These are phyloP conservation scores for Agrochola lota DNA, from an alignment of 2,888 invertebrate species.

Conservation along the genomic window DNA sequence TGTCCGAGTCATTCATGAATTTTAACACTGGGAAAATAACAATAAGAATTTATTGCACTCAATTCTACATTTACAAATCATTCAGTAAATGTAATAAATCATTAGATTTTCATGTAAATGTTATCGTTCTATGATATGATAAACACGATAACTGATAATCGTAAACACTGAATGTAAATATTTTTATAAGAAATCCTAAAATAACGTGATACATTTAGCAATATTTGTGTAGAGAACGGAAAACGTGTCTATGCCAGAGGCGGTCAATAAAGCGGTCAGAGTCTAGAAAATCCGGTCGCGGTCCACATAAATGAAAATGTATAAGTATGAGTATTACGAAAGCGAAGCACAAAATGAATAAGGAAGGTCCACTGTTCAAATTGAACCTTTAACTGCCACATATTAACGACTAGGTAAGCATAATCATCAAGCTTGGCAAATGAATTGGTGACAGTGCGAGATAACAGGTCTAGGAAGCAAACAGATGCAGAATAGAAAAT, in stretches of 20 bases:
- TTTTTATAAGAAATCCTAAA: slow-evolving; percentile 28
- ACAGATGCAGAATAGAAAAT: background rate
- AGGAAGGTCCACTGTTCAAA: slow-evolving; percentile 35
- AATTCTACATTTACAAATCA: slow-evolving; percentile 9
- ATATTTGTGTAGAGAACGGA: slow-evolving; percentile 13
- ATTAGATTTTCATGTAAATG: slow-evolving; percentile 28
- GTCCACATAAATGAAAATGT: slow-evolving; percentile 16
- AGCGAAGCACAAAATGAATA: background rate
- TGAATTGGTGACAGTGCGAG: background rate
- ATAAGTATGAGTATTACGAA: slow-evolving; percentile 30
- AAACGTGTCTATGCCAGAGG: slow-evolving; percentile 42
- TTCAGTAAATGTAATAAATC: slow-evolving; percentile 23
- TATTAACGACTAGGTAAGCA: background rate
- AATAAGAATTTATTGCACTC: slow-evolving; percentile 34
- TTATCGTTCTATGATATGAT: slow-evolving; percentile 19
- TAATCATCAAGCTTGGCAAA: background rate
- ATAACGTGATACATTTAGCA: slow-evolving; percentile 26
- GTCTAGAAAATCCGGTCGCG: slow-evolving; percentile 48
- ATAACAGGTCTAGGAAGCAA: background rate
- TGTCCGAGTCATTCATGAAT: slow-evolving; percentile 32
- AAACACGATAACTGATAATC: slow-evolving; percentile 35
- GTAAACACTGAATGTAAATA: slow-evolving; percentile 30
- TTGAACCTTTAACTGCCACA: background rate
- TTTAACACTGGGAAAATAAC: slow-evolving; percentile 36
- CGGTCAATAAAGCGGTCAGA: slow-evolving; percentile 47